phyloP scores from a whole-genome alignment of 2,113 vertebrate genomes.

The Gallinago paraguaiae region DNA sequence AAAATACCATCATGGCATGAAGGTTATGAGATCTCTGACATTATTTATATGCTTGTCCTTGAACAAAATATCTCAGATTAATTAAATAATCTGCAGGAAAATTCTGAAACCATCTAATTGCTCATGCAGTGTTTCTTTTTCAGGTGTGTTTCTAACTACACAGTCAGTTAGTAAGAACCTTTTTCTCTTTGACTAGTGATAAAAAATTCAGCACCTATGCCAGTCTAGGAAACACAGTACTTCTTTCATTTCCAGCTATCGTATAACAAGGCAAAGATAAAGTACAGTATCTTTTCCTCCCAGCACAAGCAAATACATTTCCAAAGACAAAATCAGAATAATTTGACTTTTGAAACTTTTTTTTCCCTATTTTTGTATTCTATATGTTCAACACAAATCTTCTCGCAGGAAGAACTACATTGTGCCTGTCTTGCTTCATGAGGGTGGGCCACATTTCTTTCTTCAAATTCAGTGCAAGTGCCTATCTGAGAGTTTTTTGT shows the following conservation, averaged over 20 bases:
- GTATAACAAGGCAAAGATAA: conserved; percentile 16
- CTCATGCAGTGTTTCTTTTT: not conserved
- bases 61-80: not conserved
- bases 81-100: conserved; percentile 16
- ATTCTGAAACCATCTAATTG: not conserved
- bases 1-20: not conserved
- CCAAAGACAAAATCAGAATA: conserved; percentile 10
- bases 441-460: not conserved
- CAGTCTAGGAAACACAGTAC: not conserved
- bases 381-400: not conserved
- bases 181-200: conserved; percentile 2
- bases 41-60: not conserved
- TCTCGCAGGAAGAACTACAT: not conserved
- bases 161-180: not conserved
- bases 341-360: not conserved
- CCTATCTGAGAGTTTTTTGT: not conserved
- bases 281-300: not conserved
- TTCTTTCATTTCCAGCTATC: conserved; percentile 43
- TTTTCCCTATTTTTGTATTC: not conserved
- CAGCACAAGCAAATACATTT: conserved; percentile 7
- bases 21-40: not conserved
- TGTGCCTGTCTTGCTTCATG: not conserved
- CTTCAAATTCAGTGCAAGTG: not conserved
- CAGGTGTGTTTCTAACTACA: not conserved
- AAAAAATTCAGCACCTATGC: conserved; percentile 46